A percentile compares a stretch with the other conserved stretches of the same genome.
phyloP scores from a whole-genome alignment of 1,140 invertebrate genomes.

The Conus betulinus region DNA sequence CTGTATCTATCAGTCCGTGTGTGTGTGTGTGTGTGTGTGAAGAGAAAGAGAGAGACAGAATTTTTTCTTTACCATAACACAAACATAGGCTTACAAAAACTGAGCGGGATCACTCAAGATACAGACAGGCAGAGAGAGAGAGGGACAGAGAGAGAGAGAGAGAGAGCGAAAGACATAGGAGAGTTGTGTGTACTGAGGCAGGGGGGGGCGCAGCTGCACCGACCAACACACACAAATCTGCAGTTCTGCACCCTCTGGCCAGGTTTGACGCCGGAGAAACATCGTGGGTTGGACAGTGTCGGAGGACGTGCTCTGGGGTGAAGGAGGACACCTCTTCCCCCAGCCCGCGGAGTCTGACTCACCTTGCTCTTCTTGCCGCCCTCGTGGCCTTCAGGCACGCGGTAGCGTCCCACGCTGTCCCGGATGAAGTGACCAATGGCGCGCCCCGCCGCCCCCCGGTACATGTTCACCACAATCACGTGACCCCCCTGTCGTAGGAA shows the following conservation, averaged over 20 bases:
- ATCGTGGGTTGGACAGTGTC: neutral
- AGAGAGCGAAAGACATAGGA: neutral
- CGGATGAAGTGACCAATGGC: slow-evolving; percentile 40
- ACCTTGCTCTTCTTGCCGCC: slow-evolving; percentile 25
- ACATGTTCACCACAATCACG: slow-evolving; percentile 48
- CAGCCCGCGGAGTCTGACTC: neutral
- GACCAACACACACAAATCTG: too few relatives aligned
- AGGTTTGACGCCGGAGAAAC: too few relatives aligned
- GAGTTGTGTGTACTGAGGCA: too few relatives aligned
- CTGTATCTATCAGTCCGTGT: neutral
- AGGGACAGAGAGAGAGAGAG: slow-evolving; percentile 14
- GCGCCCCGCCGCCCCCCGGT: slow-evolving; percentile 42
- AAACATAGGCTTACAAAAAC: too few relatives aligned
- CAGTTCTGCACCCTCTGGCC: too few relatives aligned
- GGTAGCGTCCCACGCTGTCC: slow-evolving; percentile 7
- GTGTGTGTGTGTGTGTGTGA: neutral
- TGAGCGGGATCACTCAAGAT: neutral
- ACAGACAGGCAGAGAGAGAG: neutral
- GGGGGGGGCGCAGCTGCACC: too few relatives aligned
- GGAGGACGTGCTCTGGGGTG: neutral
- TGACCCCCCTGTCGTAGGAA: slow-evolving; percentile 29
- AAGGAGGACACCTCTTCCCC: neutral
- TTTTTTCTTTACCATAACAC: too few relatives aligned
- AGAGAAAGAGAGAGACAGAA: too few relatives aligned
- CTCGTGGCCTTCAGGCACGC: neutral